Evolutionary conservation across 2,888 invertebrate genomes (phyloP), one percentile per base, ranked within the genome.

Genomic region (Acheta domesticus): DNA sequence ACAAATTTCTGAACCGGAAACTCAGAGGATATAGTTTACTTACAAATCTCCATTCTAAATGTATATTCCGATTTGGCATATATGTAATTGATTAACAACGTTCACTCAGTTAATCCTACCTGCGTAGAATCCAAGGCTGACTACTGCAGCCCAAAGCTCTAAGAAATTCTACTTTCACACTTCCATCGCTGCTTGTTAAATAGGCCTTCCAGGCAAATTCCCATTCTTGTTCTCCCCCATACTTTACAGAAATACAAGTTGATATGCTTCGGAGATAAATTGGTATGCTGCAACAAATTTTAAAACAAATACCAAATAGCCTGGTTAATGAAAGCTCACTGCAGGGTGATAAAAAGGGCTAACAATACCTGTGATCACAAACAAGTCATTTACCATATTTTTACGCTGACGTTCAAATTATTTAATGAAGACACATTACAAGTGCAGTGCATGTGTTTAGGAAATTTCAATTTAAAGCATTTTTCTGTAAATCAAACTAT

Each of bases 151-250:
- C 90, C 82, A 96, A 87, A 0, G 93, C 90, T 14, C 85, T 85
- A 74, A 94, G 88, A 62, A 95, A 90, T 8, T 89, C 87, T 79
- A 89, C 87, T 82, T 92, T 89, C 80, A 94, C 94, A 12, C 92
- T 89, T 0, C 93, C 93, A 21, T 93, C 91, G 86, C 92, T 92
- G 14, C 92, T 89, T 74, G 87, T 87, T 82, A 88, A 87, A 84
- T 92, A 93, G 79, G 91, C 89, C n/a, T 90, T 85, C 88, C 93
- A 93, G n/a, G 92, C 88, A 88, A 94, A 95, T 50, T 93, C 87
- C 95, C 95, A 96, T 83, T 93, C 92, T 0, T 87, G 86, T 82
- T 91, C 90, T 12, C 89, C 89, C 75, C 95, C 95, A 83, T 91
- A 87, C 14, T 89, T 87, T 19, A 95, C 89, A 0, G 91, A 93